Evolutionary conservation across 2,888 invertebrate species (phyloP), one percentile per base, ranked within the genome.

Genomic region (Archaeoteleia sp.): DNA sequence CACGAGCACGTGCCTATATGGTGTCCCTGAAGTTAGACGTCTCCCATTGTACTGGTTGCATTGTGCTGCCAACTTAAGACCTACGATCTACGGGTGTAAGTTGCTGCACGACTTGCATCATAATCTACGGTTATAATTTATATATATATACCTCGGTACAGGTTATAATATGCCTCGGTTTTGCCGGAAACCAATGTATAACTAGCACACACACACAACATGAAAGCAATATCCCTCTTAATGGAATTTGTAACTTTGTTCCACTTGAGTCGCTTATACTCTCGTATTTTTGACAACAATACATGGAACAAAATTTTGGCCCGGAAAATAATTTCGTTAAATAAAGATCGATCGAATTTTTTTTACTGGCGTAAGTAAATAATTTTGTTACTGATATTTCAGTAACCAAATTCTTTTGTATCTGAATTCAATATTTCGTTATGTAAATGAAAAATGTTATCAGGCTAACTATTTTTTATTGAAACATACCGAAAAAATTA

Each of bases 111-210:
- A 43, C 29, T 27, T 30, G 43, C 27, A 43, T 43, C 43, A 43
- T 29, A 27, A 9, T 8, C 14, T 12, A 15, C 25, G 43, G 29
- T 43, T 43, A 43, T 43, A 43, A 43, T 43, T 43, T 15, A 43
- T n/a, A n/a, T n/a, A n/a, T n/a, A n/a, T n/a, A n/a, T 20, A 15
- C 43, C 43, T 9, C 27, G n/a, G 43, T 37, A 32, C 67, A 35
- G 62, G 63, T 66, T 70, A 72, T 72, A 73, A 74, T 73, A 68
- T 61, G 58, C 63, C 62, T 49, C 69, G 62, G 66, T 72, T 43
- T 43, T 29, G 15, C 43, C 9, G 10, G 42, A 42, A 42, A 42
- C 42, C 42, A 10, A 42, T 42, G 42, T 42, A 27, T 27, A n/a
- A 25, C 27, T 5, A 5, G 5, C 12, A 42, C n/a, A 27, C 25